Evolutionary conservation across 1,140 invertebrate species (phyloP).

Genomic region (Vanessa tameamea): DNA sequence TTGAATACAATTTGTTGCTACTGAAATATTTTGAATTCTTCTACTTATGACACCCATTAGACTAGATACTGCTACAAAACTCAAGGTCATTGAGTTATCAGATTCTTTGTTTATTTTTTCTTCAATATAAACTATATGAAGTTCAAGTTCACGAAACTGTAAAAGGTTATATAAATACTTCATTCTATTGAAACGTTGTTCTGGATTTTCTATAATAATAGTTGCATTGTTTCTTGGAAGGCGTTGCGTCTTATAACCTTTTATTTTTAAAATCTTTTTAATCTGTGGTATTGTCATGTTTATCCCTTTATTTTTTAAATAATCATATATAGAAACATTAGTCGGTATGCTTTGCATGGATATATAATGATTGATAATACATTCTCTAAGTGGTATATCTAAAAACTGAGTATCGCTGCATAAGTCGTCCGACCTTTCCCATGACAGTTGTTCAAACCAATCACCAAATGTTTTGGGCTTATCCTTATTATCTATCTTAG

Average conservation of each 20-base stretch:
- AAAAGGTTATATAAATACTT: constrained; percentile 9
- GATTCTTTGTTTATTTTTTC: background rate
- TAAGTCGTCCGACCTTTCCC: background rate
- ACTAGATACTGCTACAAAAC: constrained; percentile 1
- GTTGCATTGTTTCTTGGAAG: background rate
- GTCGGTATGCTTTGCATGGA: background rate
- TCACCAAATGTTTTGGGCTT: background rate
- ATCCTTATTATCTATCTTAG: background rate
- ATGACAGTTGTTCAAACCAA: background rate
- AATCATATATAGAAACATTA: background rate
- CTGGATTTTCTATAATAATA: constrained; percentile 14
- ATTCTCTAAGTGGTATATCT: background rate
- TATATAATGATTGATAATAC: background rate
- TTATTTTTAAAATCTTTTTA: background rate
- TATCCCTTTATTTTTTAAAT: background rate
- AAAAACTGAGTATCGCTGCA: background rate
- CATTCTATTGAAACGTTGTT: constrained; percentile 4
- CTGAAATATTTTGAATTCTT: background rate
- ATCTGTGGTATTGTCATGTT: background rate
- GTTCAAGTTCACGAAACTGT: background rate
- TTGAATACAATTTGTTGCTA: background rate
- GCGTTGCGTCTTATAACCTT: constrained; percentile 7
- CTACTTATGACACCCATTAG: constrained; percentile 7
- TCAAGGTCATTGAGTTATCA: background rate
- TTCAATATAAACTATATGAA: constrained; percentile 22